A percentile compares a stretch with the other conserved stretches of the same genome.
Evolutionary conservation across 2,888 invertebrate genomes (phyloP).

Genomic region (Lymantria monacha): DNA sequence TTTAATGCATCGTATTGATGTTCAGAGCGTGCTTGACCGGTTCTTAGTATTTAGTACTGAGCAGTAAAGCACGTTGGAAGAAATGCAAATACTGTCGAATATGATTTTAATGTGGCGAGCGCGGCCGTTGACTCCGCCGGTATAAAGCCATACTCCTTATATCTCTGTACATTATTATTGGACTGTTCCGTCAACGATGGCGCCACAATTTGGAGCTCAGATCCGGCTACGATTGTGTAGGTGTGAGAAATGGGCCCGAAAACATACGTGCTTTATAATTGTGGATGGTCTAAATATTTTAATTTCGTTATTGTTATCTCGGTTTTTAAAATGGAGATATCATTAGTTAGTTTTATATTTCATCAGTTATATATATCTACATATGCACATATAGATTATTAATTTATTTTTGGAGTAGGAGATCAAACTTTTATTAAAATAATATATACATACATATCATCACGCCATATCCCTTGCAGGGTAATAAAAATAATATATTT

Average conservation of each 20-base stretch:
- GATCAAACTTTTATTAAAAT: no score
- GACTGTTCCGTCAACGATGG: slow-evolving; percentile 54
- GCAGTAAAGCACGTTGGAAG: slow-evolving; percentile 49
- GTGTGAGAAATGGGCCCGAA: slow-evolving; percentile 28
- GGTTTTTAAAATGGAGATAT: no score
- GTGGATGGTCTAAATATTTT: neutral
- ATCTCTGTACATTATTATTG: slow-evolving; percentile 36
- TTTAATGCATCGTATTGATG: slow-evolving; percentile 22
- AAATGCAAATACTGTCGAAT: slow-evolving; percentile 65
- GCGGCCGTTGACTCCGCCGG: slow-evolving; percentile 58
- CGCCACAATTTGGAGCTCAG: slow-evolving; percentile 57
- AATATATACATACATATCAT: no score
- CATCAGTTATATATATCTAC: no score
- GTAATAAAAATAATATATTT: no score
- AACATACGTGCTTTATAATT: slow-evolving; percentile 10
- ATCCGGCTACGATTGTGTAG: slow-evolving; percentile 44
- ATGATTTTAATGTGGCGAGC: slow-evolving; percentile 55
- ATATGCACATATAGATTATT: no score
- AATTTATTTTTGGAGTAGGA: no score
- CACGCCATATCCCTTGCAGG: no score
- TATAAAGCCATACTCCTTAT: slow-evolving; percentile 27
- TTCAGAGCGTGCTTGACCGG: slow-evolving; percentile 32
- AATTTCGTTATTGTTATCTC: no score
- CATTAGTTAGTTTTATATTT: no score
- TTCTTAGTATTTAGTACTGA: slow-evolving; percentile 38